These are phyloP conservation scores for cattle (Bos taurus) DNA, from an alignment of 2,113 vertebrate species.

Conservation along the genomic window DNA sequence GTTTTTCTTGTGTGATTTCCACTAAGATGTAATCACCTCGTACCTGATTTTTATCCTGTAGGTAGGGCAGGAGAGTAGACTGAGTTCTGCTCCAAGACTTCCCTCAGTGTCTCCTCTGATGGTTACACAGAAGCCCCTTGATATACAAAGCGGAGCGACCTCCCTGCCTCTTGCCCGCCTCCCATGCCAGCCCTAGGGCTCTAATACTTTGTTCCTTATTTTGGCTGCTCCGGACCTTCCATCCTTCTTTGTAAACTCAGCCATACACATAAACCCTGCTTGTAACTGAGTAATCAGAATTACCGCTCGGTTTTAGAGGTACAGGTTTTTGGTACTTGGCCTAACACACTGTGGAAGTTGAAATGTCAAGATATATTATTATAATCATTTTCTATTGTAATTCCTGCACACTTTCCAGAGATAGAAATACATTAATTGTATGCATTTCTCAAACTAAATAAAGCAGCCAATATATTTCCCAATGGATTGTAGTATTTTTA, in stretches of 20 bases:
- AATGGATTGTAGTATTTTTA: neutral
- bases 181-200: fast-evolving
- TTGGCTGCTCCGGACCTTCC: fast-evolving
- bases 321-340: neutral
- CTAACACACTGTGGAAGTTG: neutral
- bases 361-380: neutral
- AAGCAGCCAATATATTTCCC: neutral
- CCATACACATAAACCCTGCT: too few species aligned
- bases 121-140: neutral
- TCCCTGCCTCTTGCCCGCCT: fast-evolving
- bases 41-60: neutral
- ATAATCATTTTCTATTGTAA: neutral
- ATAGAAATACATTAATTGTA: neutral
- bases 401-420: neutral
- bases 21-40: neutral
- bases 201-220: neutral
- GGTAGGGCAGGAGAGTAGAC: neutral
- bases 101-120: neutral
- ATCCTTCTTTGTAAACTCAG: neutral
- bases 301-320: neutral
- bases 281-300: neutral
- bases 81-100: neutral
- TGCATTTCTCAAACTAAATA: neutral
- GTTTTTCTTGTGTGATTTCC: neutral
- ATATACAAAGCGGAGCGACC: neutral